These are phyloP conservation scores for Darwinula stevensoni DNA, from an alignment of 2,888 invertebrate species.

Conservation along the genomic window DNA sequence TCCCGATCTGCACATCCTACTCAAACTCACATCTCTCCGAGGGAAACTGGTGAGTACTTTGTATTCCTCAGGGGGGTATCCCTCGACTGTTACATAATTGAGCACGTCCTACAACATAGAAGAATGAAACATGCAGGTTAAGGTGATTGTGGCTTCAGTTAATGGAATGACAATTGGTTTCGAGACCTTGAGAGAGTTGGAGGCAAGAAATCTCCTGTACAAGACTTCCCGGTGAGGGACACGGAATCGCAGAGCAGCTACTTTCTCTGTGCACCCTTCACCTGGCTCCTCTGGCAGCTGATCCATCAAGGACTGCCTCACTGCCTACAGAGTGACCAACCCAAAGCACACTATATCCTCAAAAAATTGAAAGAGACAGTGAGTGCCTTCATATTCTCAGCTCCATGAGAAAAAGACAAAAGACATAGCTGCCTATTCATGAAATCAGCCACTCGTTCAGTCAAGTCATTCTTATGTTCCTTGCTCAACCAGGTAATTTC, in stretches of 20 bases:
- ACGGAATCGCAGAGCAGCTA: constrained; percentile 31
- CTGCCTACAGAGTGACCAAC: no score
- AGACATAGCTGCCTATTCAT: no score
- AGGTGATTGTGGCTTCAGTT: background rate
- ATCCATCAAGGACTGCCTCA: constrained; percentile 15
- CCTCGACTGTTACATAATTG: constrained; percentile 61
- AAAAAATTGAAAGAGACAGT: no score
- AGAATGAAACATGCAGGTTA: constrained; percentile 1
- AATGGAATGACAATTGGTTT: constrained; percentile 9
- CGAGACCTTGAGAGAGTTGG: constrained; percentile 27
- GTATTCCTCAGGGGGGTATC: constrained; percentile 55
- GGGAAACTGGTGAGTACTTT: constrained; percentile 85
- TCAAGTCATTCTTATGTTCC: no score
- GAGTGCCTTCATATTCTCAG: no score
- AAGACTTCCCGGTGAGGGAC: constrained; percentile 44
- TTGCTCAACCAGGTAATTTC: no score
- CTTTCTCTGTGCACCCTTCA: constrained; percentile 12
- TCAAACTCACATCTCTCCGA: constrained; percentile 65
- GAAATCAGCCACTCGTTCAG: no score
- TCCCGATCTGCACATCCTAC: no score
- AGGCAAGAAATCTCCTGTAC: constrained; percentile 39
- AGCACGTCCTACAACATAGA: constrained; percentile 32
- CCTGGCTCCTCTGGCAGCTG: constrained; percentile 18
- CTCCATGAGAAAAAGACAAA: no score
- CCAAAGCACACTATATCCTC: no score